Base-by-base conservation (phyloP, 2,888 invertebrate genomes). In the Sarcophaga caerulescens region DNA sequence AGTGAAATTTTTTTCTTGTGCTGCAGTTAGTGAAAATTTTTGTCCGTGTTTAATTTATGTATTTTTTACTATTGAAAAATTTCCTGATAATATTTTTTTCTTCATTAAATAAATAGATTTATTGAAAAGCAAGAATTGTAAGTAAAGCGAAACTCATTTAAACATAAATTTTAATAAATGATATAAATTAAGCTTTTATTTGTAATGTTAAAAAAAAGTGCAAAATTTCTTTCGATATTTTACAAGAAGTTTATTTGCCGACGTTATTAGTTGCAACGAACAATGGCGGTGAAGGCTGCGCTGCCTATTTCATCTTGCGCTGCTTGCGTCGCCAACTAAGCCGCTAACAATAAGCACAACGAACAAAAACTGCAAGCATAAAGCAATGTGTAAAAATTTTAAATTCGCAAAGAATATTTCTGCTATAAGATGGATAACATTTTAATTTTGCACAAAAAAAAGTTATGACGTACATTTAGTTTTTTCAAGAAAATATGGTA, bases 241-340 rank as follows among this genome's bases (percentile, higher is more conserved):
- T 84, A 75, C 70, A 78, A 75, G 68, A 21, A 77, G 35, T 78
- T 35, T 75, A 35, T 71, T 81, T 83, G 60, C 79, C 83, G 77
- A 74, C 80, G 71, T 77, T 83, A 63, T 74, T 63, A 21, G 68
- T 75, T 85, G 81, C 82, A 85, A 82, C 74, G 78, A 85, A 85
- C 82, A 82, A 86, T 86, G 85, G 83, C 86, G 83, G 81, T 83
- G 85, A 82, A 66, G 85, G 65, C 83, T 82, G 82, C 82, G 66
- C 79, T 79, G 65, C 21, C 23, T 57, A 73, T 62, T 60, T 62
- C 11, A 45, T 65, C 19, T 52, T 52, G 0, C 17, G 52, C 52
- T 25, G 68, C 45, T 69, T 60, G 63, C 78, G 68, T 85, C 82
- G 71, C 71, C 62, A 85, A 21, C 35, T 70, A 78, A 62, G 82